Percentiles rank a stretch among this genome's conserved stretches.
Conservation (phyloP, 2,113 vertebrate species). For the Chaetops frenatus region DNA sequence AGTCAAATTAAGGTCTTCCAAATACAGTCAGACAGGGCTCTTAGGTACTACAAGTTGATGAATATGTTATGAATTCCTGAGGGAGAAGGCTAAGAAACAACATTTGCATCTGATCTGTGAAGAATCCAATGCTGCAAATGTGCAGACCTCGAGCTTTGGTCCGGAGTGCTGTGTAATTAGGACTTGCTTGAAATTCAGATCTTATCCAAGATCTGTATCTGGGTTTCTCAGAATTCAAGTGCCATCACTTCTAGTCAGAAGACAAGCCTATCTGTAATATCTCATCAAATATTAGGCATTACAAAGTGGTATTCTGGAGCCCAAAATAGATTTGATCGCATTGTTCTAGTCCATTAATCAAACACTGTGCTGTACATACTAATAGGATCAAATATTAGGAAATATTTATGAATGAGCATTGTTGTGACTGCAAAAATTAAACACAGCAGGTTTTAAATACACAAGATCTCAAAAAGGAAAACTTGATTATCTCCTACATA, state of each 20-base stretch:
- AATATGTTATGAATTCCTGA: constrained; percentile 11
- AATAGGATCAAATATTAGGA: constrained; percentile 2
- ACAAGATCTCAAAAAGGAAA: constrained; percentile 17
- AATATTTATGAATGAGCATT: constrained; percentile 56
- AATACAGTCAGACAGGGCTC: constrained; percentile 10
- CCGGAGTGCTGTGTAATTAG: neutral
- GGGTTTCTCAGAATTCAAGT: constrained; percentile 3
- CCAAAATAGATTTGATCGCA: constrained; percentile 14
- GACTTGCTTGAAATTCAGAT: constrained; percentile 37
- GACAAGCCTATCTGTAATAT: constrained; percentile 12
- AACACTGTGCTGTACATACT: neutral
- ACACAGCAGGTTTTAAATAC: constrained; percentile 37
- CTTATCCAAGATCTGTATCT: neutral
- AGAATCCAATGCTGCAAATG: neutral
- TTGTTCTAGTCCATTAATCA: constrained; percentile 39
- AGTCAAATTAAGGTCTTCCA: constrained; percentile 33
- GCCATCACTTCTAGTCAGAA: neutral
- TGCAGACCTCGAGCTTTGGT: constrained; percentile 4
- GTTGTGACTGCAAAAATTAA: constrained; percentile 59
- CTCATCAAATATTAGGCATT: constrained; percentile 35
- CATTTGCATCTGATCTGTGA: constrained; percentile 29
- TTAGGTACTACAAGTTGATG: constrained; percentile 49
- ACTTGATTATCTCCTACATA: constrained; percentile 35
- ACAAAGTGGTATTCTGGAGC: constrained; percentile 15
- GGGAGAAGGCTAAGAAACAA: neutral